Conservation (phyloP, 2,797 vertebrate species). For the Liparis tanakae region DNA sequence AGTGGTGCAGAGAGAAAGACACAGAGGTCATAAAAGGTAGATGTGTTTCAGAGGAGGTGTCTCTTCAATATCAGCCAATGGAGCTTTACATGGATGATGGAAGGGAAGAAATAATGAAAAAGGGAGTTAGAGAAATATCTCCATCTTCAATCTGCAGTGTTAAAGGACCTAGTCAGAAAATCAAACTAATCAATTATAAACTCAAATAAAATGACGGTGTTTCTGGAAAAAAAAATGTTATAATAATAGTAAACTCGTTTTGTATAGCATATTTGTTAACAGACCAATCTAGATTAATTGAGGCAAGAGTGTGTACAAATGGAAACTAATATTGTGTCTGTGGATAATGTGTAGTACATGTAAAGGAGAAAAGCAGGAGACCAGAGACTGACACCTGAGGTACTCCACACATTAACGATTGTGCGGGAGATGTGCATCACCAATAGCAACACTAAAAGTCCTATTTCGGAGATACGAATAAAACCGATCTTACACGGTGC, state of each 20-base stretch:
- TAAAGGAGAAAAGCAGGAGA: too few relatives aligned
- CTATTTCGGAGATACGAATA: too few relatives aligned
- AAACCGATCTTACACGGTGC: too few relatives aligned
- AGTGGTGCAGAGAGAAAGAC: constrained; percentile 33
- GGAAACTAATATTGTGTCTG: too few relatives aligned
- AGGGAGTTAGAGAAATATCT: constrained; percentile 20
- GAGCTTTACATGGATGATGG: constrained; percentile 41
- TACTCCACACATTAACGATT: too few relatives aligned
- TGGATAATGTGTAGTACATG: too few relatives aligned
- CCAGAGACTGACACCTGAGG: too few relatives aligned
- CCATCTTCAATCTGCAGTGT: constrained; percentile 12
- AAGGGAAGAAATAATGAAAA: constrained; percentile 19
- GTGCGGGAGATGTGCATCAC: too few relatives aligned
- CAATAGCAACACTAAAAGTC: too few relatives aligned
- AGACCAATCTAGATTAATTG: background rate
- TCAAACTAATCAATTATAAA: background rate
- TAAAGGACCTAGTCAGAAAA: constrained; percentile 23
- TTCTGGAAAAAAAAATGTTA: background rate
- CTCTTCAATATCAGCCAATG: constrained; percentile 33
- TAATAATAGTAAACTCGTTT: background rate
- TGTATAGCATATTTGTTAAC: background rate
- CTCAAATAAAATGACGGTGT: constrained; percentile 6
- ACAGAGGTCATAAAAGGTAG: constrained; percentile 55
- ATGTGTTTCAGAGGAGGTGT: constrained; percentile 52
- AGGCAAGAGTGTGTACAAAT: too few relatives aligned